A percentile compares a stretch with the other conserved stretches of the same genome.
Evolutionary conservation across 2,797 vertebrate species (phyloP).

Genomic region (Okamejei kenojei): DNA sequence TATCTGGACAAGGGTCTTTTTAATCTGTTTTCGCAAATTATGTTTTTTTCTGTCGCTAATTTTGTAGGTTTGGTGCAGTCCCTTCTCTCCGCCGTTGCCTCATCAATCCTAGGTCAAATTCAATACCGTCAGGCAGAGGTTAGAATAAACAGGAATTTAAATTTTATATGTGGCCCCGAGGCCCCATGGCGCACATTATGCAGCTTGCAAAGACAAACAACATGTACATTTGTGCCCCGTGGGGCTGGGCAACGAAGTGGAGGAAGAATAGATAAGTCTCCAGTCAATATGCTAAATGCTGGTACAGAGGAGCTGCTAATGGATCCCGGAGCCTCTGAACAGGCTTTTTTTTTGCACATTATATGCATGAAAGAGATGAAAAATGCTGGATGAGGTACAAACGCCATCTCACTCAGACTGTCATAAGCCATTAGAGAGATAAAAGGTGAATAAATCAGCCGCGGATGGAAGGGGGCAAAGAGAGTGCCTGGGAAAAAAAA

Average conservation of each 20-base stretch:
- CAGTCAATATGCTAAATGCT: neutral
- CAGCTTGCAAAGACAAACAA: neutral
- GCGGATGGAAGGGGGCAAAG: neutral
- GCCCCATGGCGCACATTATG: neutral
- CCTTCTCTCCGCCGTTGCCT: neutral
- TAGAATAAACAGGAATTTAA: neutral
- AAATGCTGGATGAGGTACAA: neutral
- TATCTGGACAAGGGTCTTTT: neutral
- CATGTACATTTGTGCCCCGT: neutral
- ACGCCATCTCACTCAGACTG: neutral
- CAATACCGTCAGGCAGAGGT: neutral
- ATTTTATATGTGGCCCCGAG: neutral
- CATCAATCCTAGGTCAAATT: constrained; percentile 13
- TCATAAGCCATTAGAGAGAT: neutral
- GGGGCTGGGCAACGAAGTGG: neutral
- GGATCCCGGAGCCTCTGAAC: neutral
- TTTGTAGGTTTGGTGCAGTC: neutral
- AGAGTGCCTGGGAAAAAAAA: neutral
- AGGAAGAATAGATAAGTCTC: neutral
- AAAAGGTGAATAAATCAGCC: neutral
- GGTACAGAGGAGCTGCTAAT: neutral
- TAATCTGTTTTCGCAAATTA: neutral
- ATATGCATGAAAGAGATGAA: neutral
- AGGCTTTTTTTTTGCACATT: neutral
- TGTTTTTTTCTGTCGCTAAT: neutral